These are phyloP conservation scores for Siphamia tubifer DNA, from an alignment of 2,113 vertebrate genomes.

Conservation along the genomic window DNA sequence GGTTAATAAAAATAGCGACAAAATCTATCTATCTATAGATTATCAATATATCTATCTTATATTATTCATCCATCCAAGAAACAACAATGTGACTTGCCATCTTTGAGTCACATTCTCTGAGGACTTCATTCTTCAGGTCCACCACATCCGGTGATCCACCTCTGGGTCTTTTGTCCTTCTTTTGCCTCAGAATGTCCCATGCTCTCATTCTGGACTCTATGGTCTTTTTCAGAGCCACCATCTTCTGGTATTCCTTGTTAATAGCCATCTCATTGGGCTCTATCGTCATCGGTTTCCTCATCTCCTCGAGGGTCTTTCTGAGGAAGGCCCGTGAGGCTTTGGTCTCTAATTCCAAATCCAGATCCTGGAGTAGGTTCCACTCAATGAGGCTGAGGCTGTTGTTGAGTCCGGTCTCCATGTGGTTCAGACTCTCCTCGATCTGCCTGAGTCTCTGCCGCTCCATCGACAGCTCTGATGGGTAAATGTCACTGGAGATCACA, in stretches of 20 bases:
- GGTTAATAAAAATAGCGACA: too few species aligned
- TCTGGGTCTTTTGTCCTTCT: conserved; percentile 34
- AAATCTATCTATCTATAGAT: too few species aligned
- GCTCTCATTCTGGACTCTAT: conserved; percentile 74
- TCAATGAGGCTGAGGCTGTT: conserved; percentile 74
- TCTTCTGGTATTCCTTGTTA: conserved; percentile 73
- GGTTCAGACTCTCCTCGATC: conserved; percentile 62
- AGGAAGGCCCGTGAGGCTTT: conserved; percentile 71
- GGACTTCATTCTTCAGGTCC: conserved; percentile 66
- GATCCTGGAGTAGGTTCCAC: conserved; percentile 53
- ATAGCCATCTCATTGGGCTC: conserved; percentile 70
- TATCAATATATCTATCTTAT: too few species aligned
- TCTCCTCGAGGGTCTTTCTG: conserved; percentile 63
- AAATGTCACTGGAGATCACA: conserved; percentile 72
- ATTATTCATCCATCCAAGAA: too few species aligned
- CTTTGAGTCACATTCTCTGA: conserved; percentile 73
- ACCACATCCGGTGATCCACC: conserved; percentile 50
- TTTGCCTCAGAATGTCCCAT: conserved; percentile 65
- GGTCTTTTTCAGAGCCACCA: conserved; percentile 76
- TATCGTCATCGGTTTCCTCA: conserved; percentile 70
- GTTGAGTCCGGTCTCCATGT: conserved; percentile 64
- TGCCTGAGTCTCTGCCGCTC: conserved; percentile 78
- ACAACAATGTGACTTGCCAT: conserved; percentile 78
- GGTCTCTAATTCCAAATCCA: conserved; percentile 71
- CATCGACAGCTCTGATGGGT: conserved; percentile 72